phyloP scores from a whole-genome alignment of 2,797 vertebrate genomes.

The Pipistrellus nathusii region DNA sequence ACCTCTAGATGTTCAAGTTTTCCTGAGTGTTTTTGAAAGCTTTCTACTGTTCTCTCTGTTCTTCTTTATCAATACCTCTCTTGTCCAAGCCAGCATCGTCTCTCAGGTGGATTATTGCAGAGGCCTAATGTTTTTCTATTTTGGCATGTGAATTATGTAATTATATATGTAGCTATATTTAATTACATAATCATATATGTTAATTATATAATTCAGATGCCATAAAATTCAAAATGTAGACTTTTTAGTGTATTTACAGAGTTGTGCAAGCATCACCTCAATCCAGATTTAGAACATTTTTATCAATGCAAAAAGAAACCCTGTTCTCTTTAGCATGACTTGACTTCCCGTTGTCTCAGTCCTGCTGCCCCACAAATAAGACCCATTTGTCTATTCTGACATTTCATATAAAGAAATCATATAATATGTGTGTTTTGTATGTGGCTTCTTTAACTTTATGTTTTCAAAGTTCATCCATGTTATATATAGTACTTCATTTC shows the following conservation, averaged over 20 bases:
- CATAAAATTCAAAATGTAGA: neutral
- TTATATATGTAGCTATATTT: neutral
- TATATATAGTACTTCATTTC: neutral
- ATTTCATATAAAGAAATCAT: neutral
- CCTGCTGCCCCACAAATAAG: neutral
- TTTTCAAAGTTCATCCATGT: neutral
- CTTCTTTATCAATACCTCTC: neutral
- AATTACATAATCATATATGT: neutral
- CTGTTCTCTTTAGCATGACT: neutral
- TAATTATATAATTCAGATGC: neutral
- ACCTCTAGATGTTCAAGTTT: neutral
- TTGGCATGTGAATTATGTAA: neutral
- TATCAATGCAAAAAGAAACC: neutral
- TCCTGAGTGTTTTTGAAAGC: neutral
- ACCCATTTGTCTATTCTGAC: neutral
- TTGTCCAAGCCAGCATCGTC: neutral
- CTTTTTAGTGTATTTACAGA: neutral
- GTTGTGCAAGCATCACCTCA: neutral
- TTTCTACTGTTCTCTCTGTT: neutral
- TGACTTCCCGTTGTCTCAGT: neutral
- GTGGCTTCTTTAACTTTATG: neutral
- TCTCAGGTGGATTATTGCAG: neutral
- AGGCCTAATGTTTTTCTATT: neutral
- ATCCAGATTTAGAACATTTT: neutral
- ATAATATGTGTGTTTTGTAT: neutral